Base-by-base conservation (phyloP, 2,113 vertebrate genomes). In the Cyprinodon tularosa region DNA sequence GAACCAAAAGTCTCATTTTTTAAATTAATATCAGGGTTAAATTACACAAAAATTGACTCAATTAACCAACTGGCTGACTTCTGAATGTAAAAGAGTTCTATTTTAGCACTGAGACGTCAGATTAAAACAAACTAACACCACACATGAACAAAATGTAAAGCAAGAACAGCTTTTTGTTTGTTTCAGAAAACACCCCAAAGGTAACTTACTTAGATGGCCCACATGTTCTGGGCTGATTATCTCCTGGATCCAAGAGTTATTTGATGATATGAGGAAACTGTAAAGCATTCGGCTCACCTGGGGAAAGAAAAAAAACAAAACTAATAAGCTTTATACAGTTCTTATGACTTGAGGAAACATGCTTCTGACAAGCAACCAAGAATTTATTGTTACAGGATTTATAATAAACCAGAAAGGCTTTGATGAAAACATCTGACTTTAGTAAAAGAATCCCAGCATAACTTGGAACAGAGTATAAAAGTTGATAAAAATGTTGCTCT, bases 231-330 rank as follows among this genome's bases (percentile, higher is more conserved):
- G 85, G 53, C 93, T 90, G 12, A 96, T 71, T 4, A 98, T 66
- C 1, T 97, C 93, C 79, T 96, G 95, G 80, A 98, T 95, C 96
- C 97, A 99, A 47, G 95, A 95, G 74, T 99, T 99, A 88, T 99
- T 98, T 59, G 95, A 92, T 85, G 84, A 91, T 9, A 98, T 80
- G 12, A 98, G 87, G 85, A 98, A 98, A 0, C 96, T 94, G 1
- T 96, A 99, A 0, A 99, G 93, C 92, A 99, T 85, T 57, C 92
- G 94, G 0, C 95, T 88, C 12, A 99, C 96, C 98, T 99, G 92
- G 72, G 47, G 63, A 12, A 68, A 45, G 66, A 66, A 66, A 10
- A 68, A 14, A 6, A 66, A 9, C 9, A 6, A 4, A 42, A 42
- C 42, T 42, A 4, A 42, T 29, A 29, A 29, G 29, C 29, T 29